These are phyloP conservation scores for human DNA, from an alignment of 2,113 vertebrate species.

Conservation along the genomic window DNA sequence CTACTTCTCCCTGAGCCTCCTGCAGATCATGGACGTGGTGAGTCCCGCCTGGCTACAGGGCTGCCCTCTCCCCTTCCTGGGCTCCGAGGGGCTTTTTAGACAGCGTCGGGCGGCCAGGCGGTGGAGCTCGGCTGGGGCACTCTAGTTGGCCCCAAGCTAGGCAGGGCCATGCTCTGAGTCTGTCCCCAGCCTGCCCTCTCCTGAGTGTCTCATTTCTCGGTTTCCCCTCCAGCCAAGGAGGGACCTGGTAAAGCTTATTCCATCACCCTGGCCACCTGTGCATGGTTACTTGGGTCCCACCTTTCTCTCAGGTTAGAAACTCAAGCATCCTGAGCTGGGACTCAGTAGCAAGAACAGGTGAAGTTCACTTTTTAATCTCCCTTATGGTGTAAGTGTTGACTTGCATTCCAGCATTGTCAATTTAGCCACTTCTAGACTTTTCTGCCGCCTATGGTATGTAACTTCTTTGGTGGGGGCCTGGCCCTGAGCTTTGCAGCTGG, in stretches of 20 bases:
- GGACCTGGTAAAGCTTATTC: neutral
- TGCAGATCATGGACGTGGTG: slow-evolving; percentile 99
- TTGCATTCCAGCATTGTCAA: neutral
- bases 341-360: neutral
- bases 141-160: neutral
- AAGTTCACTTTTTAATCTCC: neutral
- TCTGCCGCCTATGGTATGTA: neutral
- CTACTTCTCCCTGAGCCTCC: slow-evolving; percentile 91
- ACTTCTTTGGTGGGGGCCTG: neutral
- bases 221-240: neutral
- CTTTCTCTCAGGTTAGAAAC: neutral
- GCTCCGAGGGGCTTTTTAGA: neutral
- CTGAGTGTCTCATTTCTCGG: neutral
- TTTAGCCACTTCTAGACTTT: neutral
- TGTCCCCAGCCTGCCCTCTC: neutral
- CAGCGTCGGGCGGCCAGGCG: rapidly evolving
- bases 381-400: neutral
- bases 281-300: neutral
- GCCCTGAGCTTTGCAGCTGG: neutral
- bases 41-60: slow-evolving; percentile 56
- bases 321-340: neutral
- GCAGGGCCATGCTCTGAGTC: rapidly evolving
- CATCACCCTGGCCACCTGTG: slow-evolving; percentile 43
- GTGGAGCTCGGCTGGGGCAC: neutral
- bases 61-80: neutral